A percentile compares a stretch with the other conserved stretches of the same genome.
Conservation (phyloP, 92 coral and sea anemone species). For the Palythoa grandis region DNA sequence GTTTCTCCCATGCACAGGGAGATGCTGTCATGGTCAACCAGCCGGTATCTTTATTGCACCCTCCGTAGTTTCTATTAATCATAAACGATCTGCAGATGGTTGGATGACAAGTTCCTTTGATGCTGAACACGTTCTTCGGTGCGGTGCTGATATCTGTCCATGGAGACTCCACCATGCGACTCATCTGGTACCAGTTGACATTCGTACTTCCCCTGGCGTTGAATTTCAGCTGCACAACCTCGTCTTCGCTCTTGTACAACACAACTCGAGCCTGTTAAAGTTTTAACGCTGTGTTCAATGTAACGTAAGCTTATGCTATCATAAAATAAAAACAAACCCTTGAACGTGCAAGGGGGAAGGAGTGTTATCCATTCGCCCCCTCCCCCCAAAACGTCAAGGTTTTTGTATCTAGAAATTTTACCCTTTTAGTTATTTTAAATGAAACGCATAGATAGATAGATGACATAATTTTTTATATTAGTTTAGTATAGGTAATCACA, state of each 20-base stretch:
- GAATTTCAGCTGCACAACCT: constrained; percentile 26
- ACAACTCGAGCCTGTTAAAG: constrained; percentile 10
- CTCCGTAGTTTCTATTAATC: constrained; percentile 38
- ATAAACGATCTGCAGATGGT: constrained; percentile 28
- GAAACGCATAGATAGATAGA: no score
- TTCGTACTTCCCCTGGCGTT: neutral
- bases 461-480: no score
- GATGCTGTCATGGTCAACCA: constrained; percentile 18
- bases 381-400: no score
- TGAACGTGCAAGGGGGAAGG: no score
- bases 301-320: no score
- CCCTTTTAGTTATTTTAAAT: no score
- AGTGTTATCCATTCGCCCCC: no score
- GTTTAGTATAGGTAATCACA: no score
- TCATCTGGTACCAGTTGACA: constrained; percentile 18
- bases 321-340: no score
- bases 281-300: no score
- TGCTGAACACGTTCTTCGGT: constrained; percentile 32
- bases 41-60: constrained; percentile 30
- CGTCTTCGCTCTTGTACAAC: constrained; percentile 17
- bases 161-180: constrained; percentile 27
- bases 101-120: constrained; percentile 36
- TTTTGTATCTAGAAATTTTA: no score
- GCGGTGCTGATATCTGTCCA: constrained; percentile 30
- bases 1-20: constrained; percentile 33